These are phyloP conservation scores for Solenopsis invicta DNA, from an alignment of 1,140 invertebrate genomes.

Conservation along the genomic window DNA sequence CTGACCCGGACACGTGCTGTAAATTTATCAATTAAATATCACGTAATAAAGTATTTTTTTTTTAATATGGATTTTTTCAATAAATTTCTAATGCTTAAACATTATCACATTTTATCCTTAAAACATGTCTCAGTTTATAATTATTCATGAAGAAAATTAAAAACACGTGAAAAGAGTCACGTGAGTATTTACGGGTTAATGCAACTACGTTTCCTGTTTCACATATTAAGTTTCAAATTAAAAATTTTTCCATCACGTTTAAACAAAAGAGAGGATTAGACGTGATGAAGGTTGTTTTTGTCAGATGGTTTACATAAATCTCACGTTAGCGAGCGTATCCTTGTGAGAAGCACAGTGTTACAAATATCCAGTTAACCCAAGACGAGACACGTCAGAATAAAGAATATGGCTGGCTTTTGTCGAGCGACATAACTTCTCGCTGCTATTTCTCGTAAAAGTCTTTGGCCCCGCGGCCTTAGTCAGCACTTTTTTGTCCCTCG, in stretches of 20 bases:
- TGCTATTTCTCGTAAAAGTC: constrained; percentile 32
- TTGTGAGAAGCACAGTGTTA: not conserved
- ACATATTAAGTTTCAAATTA: not conserved
- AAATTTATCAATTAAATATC: too few relatives aligned
- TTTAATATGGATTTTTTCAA: too few relatives aligned
- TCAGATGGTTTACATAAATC: not conserved
- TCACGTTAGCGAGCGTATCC: not conserved
- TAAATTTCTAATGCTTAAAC: too few relatives aligned
- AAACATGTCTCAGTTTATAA: too few relatives aligned
- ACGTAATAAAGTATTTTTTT: too few relatives aligned
- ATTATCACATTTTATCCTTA: too few relatives aligned
- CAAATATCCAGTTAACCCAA: constrained; percentile 7
- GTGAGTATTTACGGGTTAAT: too few relatives aligned
- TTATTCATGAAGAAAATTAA: too few relatives aligned
- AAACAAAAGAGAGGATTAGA: not conserved
- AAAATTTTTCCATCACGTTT: not conserved
- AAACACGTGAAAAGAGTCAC: too few relatives aligned
- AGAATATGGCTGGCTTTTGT: constrained; percentile 25
- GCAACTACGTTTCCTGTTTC: too few relatives aligned
- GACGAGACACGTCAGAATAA: constrained; percentile 19
- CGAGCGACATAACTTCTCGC: constrained; percentile 19
- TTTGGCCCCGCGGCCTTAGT: constrained; percentile 32
- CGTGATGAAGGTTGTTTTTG: not conserved
- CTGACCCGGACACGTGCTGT: too few relatives aligned
- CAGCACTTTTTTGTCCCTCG: constrained; percentile 41